Evolutionary conservation across 2,797 vertebrate species (phyloP).

Genomic region (Brachyalestes nurse): DNA sequence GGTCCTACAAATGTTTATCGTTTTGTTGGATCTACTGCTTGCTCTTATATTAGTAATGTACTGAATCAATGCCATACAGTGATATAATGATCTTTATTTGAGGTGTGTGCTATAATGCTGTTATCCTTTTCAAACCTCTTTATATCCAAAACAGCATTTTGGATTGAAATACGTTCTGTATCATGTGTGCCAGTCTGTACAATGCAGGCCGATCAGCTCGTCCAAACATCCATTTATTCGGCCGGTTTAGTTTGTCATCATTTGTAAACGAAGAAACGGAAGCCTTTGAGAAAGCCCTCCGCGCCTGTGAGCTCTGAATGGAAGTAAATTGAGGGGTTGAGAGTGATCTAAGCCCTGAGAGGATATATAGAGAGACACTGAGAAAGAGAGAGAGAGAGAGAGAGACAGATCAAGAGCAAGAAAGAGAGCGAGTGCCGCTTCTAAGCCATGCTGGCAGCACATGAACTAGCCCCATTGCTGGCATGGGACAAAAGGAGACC

Average conservation of each 20-base stretch:
- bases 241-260: conserved; percentile 17
- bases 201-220: background rate
- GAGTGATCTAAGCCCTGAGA: conserved; percentile 64
- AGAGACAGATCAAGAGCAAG: conserved; percentile 25
- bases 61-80: too few species aligned
- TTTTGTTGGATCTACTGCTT: too few species aligned
- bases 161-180: too few species aligned
- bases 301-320: conserved; percentile 52
- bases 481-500: conserved; percentile 78
- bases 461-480: conserved; percentile 76
- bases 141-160: too few species aligned
- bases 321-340: conserved; percentile 66
- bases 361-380: conserved; percentile 6
- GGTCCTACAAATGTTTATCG: too few species aligned
- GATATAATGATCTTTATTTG: too few species aligned
- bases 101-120: too few species aligned
- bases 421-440: conserved; percentile 25
- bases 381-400: conserved; percentile 3
- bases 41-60: too few species aligned
- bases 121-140: too few species aligned
- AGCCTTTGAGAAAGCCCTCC: conserved; percentile 29
- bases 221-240: background rate
- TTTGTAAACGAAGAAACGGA: conserved; percentile 23
- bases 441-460: conserved; percentile 70
- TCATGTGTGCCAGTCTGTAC: background rate